Evolutionary conservation across 2,888 invertebrate species (phyloP), one percentile per base, ranked within the genome.

Genomic region (Cephus nigrinus): DNA sequence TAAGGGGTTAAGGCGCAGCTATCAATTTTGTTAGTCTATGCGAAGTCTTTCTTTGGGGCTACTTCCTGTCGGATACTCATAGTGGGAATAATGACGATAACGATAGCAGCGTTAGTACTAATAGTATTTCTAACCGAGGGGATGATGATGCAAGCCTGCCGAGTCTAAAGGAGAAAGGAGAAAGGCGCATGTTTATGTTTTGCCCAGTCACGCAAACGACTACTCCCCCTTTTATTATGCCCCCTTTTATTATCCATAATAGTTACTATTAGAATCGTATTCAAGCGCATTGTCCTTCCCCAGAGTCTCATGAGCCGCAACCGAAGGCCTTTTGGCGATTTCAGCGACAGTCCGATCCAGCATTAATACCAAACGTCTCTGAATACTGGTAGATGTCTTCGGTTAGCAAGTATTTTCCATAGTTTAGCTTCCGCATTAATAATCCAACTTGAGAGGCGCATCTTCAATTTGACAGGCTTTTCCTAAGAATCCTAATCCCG

Each of bases 401-500:
- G 4, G 15, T 40, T 5, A 40, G 23, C 55, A 23, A 55, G 1
- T 23, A 9, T 9, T 55, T 55, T 55, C 23, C 23, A 55, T 55
- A 23, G 23, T 23, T 55, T 23, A 55, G 23, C 23, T 23, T 9
- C 23, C 23, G 55, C 55, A 55, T 55, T 55, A 23, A 23, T 55
- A 55, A 9, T 55, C 2, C 55, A 23, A 15, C 23, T 23, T 31
- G 31, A 71, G n/a, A 74, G 35, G 35, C 31, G 74, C 11, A 73
- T 68, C 74, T 75, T 69, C 75, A 80, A 75, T 77, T 81, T 68
- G 34, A 23, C 69, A 71, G 34, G 32, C 69, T 71, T n/a, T 76
- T n/a, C 36, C 11, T 12, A 77, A 78, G 79, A 76, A 80, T 83
- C 79, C 81, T 84, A 85, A 83, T 84, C 82, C 83, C 76, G 79